Evolutionary conservation across 2,888 invertebrate species (phyloP).

Genomic region (Andrena haemorrhoa): DNA sequence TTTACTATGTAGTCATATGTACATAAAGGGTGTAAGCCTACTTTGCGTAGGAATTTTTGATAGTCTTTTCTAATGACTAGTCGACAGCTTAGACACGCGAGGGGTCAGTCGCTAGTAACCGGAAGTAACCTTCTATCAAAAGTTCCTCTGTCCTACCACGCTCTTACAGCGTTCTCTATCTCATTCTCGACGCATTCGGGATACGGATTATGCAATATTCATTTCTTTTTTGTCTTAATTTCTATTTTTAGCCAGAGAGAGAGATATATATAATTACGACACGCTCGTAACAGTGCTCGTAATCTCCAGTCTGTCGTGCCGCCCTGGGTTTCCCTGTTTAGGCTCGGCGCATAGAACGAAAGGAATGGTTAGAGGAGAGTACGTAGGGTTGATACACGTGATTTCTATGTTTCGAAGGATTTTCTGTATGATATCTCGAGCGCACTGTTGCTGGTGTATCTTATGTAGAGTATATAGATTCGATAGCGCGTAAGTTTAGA

Average conservation of each 20-base stretch:
- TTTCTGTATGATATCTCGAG: constrained; percentile 68
- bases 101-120: constrained; percentile 63
- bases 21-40: constrained; percentile 74
- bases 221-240: constrained; percentile 26
- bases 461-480: constrained; percentile 70
- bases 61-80: constrained; percentile 73
- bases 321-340: constrained; percentile 10
- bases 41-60: constrained; percentile 73
- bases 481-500: constrained; percentile 60
- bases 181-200: constrained; percentile 46
- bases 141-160: constrained; percentile 64
- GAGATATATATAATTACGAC: constrained; percentile 10
- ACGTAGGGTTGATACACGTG: constrained; percentile 26
- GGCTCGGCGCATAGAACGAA: not conserved
- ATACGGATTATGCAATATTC: constrained; percentile 64
- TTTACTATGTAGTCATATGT: constrained; percentile 76
- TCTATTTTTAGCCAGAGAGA: constrained; percentile 20
- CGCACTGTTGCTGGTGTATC: constrained; percentile 65
- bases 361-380: constrained; percentile 19
- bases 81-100: constrained; percentile 54
- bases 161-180: constrained; percentile 38
- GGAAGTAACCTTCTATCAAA: constrained; percentile 69
- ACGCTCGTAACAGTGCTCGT: constrained; percentile 36
- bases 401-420: constrained; percentile 45
- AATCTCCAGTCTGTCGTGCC: constrained; percentile 37